phyloP scores from a whole-genome alignment of 2,797 vertebrate genomes.

The Xiphophorus birchmanni region DNA sequence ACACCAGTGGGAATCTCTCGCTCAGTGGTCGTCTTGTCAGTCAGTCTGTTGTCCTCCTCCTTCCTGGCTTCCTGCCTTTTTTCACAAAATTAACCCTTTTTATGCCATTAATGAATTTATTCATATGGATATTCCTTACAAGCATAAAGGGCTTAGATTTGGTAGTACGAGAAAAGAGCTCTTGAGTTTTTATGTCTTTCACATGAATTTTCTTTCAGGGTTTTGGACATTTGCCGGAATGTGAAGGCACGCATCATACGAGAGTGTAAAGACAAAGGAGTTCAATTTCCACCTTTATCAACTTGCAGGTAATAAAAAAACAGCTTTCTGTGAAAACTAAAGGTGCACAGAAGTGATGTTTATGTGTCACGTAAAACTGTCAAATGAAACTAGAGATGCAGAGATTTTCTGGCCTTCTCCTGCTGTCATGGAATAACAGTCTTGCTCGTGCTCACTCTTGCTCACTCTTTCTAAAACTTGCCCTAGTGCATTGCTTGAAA shows the following conservation, averaged over 20 bases:
- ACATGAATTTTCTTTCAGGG: constrained; percentile 75
- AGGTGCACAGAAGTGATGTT: background rate
- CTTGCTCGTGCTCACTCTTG: background rate
- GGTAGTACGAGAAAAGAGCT: background rate
- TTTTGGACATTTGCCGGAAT: constrained; percentile 96
- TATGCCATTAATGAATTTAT: constrained; percentile 4
- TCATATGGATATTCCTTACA: constrained; percentile 6
- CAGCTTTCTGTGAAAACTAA: background rate
- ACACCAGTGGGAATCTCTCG: constrained; percentile 67
- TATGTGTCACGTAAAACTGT: background rate
- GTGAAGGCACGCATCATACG: constrained; percentile 93
- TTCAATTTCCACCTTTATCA: constrained; percentile 92
- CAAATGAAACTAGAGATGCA: background rate
- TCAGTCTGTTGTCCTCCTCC: constrained; percentile 43
- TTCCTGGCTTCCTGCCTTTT: constrained; percentile 29
- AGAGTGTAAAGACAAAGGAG: constrained; percentile 97
- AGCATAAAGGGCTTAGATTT: background rate
- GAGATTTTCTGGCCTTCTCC: background rate
- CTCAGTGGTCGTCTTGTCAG: constrained; percentile 57
- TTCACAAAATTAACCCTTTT: constrained; percentile 31
- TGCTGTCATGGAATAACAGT: background rate
- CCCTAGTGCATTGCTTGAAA: background rate
- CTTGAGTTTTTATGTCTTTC: background rate
- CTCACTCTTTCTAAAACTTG: background rate
- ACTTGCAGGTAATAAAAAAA: constrained; percentile 89